phyloP scores from a whole-genome alignment of 2,797 vertebrate species.

The Thamnophis elegans region DNA sequence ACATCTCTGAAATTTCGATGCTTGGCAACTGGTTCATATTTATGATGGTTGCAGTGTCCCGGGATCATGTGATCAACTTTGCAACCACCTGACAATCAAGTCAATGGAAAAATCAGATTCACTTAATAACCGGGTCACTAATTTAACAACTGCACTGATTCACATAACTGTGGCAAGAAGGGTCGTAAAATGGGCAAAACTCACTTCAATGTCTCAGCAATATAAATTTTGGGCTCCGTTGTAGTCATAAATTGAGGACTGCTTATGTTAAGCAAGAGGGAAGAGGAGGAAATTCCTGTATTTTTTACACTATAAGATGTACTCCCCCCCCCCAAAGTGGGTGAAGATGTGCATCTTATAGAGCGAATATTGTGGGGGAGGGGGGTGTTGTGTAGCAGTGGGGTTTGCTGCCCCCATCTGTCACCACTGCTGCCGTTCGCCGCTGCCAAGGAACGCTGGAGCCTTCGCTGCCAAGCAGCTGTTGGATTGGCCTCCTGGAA shows the following conservation, averaged over 20 bases:
- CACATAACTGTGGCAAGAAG: neutral
- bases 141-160: neutral
- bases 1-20: neutral
- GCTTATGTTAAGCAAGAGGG: neutral
- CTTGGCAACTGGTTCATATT: neutral
- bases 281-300: neutral
- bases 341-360: too few species aligned
- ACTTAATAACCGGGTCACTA: neutral
- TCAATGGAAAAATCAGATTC: neutral
- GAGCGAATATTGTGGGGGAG: too few species aligned
- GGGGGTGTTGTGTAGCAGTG: too few species aligned
- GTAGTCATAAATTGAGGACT: neutral
- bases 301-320: too few species aligned
- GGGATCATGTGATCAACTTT: neutral
- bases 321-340: too few species aligned
- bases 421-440: too few species aligned
- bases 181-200: neutral
- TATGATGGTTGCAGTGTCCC: neutral
- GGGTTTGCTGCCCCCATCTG: too few species aligned
- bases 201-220: neutral
- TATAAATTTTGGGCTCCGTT: neutral
- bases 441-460: too few species aligned
- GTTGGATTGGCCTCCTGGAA: too few species aligned
- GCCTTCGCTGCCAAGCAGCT: too few species aligned
- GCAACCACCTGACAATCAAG: neutral